Percentiles rank a stretch among this genome's conserved stretches.
Conservation (phyloP, 1,140 invertebrate species). For the Pomacea maculata region DNA sequence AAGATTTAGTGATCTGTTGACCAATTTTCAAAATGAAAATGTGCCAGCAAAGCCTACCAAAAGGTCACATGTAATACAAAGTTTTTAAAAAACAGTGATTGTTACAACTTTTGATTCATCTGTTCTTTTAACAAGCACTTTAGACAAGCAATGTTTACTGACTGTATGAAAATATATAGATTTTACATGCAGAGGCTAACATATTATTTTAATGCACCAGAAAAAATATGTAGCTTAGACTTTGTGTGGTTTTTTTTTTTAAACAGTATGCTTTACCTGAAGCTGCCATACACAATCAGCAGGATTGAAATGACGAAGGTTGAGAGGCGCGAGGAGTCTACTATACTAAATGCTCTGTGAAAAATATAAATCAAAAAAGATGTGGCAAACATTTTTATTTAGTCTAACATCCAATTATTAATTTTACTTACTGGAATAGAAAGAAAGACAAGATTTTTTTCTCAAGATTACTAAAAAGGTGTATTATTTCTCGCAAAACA, state of each 20-base stretch:
- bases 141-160: too few species aligned
- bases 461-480: neutral
- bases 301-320: constrained; percentile 97
- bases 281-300: constrained; percentile 95
- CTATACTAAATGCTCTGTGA: constrained; percentile 78
- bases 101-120: too few species aligned
- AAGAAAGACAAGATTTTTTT: neutral
- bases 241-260: neutral
- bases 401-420: neutral
- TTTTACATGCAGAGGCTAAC: neutral
- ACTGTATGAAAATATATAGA: neutral
- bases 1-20: constrained; percentile 60
- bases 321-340: constrained; percentile 95
- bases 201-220: neutral
- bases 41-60: too few species aligned
- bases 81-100: too few species aligned
- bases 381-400: neutral
- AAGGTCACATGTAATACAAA: too few species aligned
- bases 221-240: neutral
- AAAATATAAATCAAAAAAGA: constrained; percentile 25
- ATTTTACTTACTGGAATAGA: neutral
- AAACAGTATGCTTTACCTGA: constrained; percentile 67
- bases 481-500: neutral
- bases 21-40: neutral
- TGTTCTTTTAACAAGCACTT: too few species aligned